These are phyloP conservation scores for Tadarida brasiliensis DNA, from an alignment of 2,797 vertebrate genomes.

Conservation along the genomic window DNA sequence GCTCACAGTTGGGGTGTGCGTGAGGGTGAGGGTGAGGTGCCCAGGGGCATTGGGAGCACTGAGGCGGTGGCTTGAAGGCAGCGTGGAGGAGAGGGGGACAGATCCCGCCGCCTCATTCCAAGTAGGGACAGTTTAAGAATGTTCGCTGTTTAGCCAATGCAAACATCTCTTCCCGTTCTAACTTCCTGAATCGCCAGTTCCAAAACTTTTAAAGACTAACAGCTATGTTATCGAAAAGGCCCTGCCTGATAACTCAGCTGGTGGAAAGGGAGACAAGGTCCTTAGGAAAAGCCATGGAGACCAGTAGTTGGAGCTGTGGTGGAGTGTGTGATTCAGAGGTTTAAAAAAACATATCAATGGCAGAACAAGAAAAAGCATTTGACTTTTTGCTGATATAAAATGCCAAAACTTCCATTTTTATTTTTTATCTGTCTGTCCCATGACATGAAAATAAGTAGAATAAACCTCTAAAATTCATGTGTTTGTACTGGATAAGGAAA, in stretches of 20 bases:
- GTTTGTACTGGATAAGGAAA: background rate
- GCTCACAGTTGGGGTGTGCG: background rate
- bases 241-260: background rate
- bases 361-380: constrained; percentile 25
- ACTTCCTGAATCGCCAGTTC: constrained; percentile 42
- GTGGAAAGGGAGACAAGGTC: background rate
- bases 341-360: background rate
- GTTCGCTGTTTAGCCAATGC: constrained; percentile 6
- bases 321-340: background rate
- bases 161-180: background rate
- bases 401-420: background rate
- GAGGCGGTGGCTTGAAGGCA: background rate
- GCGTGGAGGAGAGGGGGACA: background rate
- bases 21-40: rapidly evolving
- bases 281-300: background rate
- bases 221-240: background rate
- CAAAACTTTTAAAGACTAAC: background rate
- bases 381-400: constrained; percentile 49
- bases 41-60: background rate
- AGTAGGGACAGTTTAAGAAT: background rate
- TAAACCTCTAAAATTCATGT: background rate
- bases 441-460: constrained; percentile 36
- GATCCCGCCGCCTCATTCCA: background rate
- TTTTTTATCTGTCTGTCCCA: background rate
- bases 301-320: background rate